Conservation (phyloP, 2,113 vertebrate species). For the Muntiacus muntjak region DNA sequence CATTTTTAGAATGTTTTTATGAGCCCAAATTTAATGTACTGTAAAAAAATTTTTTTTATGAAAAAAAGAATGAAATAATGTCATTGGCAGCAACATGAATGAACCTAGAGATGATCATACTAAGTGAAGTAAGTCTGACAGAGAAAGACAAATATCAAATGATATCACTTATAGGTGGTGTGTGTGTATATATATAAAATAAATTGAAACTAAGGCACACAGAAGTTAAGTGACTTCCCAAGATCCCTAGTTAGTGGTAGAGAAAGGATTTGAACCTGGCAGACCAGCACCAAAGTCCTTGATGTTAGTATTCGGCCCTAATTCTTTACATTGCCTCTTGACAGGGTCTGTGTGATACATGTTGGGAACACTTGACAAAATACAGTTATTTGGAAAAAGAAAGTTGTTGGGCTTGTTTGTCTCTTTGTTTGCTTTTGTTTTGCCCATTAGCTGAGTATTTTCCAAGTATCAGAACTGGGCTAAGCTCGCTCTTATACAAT, state of each 20-base stretch:
- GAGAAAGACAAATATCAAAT: not conserved
- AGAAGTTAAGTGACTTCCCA: not conserved
- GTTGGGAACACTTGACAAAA: not conserved
- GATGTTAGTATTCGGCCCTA: not conserved
- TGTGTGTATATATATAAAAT: not conserved
- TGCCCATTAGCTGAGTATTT: not conserved
- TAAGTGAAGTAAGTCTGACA: not conserved
- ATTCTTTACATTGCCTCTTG: not conserved
- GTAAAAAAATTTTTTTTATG: not conserved
- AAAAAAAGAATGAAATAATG: not conserved
- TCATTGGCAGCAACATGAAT: not conserved
- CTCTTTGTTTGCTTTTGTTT: not conserved
- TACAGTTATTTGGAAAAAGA: not conserved
- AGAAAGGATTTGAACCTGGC: not conserved
- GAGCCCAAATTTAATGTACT: not conserved
- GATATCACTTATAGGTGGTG: not conserved
- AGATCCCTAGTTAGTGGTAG: not conserved
- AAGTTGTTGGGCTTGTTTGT: not conserved
- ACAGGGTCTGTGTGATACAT: not conserved
- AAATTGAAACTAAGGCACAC: not conserved
- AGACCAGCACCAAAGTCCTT: not conserved
- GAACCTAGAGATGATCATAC: not conserved
- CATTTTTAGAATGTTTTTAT: not conserved
- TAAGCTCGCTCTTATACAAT: not conserved
- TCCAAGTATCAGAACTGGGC: not conserved